These are phyloP conservation scores for Chironomus tepperi DNA, from an alignment of 1,140 invertebrate species.

Conservation along the genomic window DNA sequence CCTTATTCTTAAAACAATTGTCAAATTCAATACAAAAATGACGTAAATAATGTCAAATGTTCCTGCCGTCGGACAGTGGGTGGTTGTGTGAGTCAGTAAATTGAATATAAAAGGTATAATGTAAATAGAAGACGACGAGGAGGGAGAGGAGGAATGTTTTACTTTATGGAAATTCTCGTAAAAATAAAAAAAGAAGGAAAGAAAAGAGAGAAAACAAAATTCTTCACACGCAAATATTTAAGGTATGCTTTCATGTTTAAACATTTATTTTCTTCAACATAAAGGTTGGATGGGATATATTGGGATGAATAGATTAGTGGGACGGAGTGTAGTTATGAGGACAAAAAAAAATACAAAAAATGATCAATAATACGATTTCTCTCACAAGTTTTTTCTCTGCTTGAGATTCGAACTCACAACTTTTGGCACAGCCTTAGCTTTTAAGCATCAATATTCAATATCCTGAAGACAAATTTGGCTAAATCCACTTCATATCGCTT, in stretches of 20 bases:
- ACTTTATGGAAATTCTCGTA: constrained; percentile 2
- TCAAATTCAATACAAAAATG: no score
- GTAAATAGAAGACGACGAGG: neutral
- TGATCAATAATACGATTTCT: constrained; percentile 19
- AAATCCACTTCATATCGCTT: no score
- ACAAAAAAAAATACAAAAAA: constrained; percentile 27
- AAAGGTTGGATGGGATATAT: constrained; percentile 24
- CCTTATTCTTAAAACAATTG: no score
- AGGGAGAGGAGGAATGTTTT: neutral
- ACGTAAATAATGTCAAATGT: neutral
- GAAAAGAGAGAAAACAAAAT: constrained; percentile 17
- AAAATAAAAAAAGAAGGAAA: neutral
- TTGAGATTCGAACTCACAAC: neutral
- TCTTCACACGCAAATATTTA: constrained; percentile 16
- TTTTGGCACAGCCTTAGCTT: no score
- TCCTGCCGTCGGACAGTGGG: neutral
- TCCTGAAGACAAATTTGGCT: no score
- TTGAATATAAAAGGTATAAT: neutral
- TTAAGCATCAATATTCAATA: no score
- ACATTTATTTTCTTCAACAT: neutral
- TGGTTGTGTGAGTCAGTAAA: neutral
- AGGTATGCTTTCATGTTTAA: constrained; percentile 16
- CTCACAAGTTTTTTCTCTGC: neutral
- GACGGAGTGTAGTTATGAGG: constrained; percentile 26
- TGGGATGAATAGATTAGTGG: neutral